Evolutionary conservation across 2,888 invertebrate genomes (phyloP).

Genomic region (Machimus atricapillus): DNA sequence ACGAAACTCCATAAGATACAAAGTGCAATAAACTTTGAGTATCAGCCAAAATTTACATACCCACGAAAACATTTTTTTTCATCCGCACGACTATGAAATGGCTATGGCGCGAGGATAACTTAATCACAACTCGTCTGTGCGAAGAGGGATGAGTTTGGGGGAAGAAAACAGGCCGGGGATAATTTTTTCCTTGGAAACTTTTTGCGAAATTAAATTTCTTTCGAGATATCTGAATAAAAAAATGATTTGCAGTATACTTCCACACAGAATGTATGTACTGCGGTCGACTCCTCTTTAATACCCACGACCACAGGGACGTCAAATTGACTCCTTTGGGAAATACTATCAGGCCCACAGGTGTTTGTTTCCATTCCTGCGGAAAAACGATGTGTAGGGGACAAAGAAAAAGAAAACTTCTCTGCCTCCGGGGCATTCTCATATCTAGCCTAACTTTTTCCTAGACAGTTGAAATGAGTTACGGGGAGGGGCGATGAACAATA

Average conservation of each 20-base stretch:
- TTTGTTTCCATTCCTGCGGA: constrained; percentile 15
- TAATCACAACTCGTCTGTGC: not conserved
- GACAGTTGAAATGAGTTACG: constrained; percentile 39
- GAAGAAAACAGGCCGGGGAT: not conserved
- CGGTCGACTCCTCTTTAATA: not conserved
- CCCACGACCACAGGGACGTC: not conserved
- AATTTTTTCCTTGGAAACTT: not conserved
- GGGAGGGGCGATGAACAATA: not conserved
- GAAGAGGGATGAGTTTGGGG: not conserved
- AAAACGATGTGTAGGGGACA: constrained; percentile 26
- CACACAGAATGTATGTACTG: not conserved
- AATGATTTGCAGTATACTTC: constrained; percentile 16
- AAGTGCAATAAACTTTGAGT: constrained; percentile 27
- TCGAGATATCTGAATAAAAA: constrained; percentile 15
- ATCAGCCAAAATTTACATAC: constrained; percentile 32
- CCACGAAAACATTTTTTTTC: constrained; percentile 10
- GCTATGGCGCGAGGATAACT: not conserved
- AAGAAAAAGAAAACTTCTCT: constrained; percentile 23
- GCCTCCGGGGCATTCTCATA: constrained; percentile 17
- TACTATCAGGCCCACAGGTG: constrained; percentile 19
- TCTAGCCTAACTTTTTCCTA: constrained; percentile 27
- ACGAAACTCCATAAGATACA: constrained; percentile 30
- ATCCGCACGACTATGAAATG: constrained; percentile 2
- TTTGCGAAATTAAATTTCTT: constrained; percentile 4
- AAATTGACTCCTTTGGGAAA: constrained; percentile 31